Evolutionary conservation across 1,140 invertebrate species (phyloP), one percentile per base, ranked within the genome.

Genomic region (Pachyrhynchus sulphureomaculatus): DNA sequence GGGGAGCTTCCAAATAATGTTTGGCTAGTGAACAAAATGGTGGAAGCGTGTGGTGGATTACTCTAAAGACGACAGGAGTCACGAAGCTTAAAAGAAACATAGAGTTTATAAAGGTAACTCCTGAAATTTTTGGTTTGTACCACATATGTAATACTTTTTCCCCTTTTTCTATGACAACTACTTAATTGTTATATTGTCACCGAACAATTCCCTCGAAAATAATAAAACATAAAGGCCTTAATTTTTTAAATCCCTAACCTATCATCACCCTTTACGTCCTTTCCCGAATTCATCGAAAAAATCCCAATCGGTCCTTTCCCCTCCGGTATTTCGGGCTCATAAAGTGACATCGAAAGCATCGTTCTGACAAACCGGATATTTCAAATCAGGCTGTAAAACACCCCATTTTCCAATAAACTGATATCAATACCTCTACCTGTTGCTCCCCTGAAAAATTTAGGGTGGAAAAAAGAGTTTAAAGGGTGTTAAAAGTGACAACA

Each of bases 401-500:
- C 73, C 73, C 72, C 71, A 73, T 75, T 75, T 75, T 73, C 73
- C 73, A 75, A 75, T 75, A 75, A 75, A 75, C 73, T 72, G 73
- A 73, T 75, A 75, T 72, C 73, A 69, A 75, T 75, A 75, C 68
- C 71, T 62, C 49, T 67, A 75, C 72, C 72, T 74, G 72, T 74
- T 74, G 72, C 71, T 66, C 53, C 49, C 33, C 57, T 52, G 44
- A 58, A 56, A 53, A 58, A 24, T 15, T 39, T 60, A 65, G 64
- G 70, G 65, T 59, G 17, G 60, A 70, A 68, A 70, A 64, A 67
- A 66, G 64, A 47, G 54, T 45, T 54, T 52, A 62, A 66, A 70
- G 34, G 54, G 44, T 39, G 48, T 13, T 23, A 41, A 41, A n/a
- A 41, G n/a, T 41, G n/a, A 8, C 37, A 41, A 18, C 26, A 32